A percentile compares a stretch with the other conserved stretches of the same genome.
These are phyloP conservation scores for Siderastrea radians DNA, from an alignment of 92 coral and sea anemone species.

Conservation along the genomic window DNA sequence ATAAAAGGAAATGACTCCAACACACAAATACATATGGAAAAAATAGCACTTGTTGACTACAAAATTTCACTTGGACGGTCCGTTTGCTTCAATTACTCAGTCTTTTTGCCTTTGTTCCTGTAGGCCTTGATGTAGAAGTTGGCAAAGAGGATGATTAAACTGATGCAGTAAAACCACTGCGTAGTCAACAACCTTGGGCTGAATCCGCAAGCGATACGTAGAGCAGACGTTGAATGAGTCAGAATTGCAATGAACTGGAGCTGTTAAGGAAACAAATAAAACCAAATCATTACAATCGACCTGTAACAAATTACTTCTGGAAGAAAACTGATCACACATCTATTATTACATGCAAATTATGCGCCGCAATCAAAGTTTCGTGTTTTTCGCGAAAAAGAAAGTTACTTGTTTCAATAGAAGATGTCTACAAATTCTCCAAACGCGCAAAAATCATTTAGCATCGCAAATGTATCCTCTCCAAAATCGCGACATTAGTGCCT, in stretches of 20 bases:
- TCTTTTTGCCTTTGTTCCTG: constrained; percentile 35
- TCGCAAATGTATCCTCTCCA: too few species aligned
- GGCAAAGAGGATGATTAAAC: constrained; percentile 75
- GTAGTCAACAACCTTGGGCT: constrained; percentile 34
- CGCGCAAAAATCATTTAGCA: too few species aligned
- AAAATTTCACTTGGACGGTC: background rate
- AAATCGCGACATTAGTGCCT: too few species aligned
- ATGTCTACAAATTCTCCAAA: too few species aligned
- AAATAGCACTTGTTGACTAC: background rate
- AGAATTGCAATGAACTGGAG: constrained; percentile 47
- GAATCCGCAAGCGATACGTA: constrained; percentile 52
- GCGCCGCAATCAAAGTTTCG: too few species aligned
- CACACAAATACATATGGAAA: background rate
- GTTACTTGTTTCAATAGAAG: too few species aligned
- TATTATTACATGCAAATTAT: too few species aligned
- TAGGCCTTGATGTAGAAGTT: constrained; percentile 86
- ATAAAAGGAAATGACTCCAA: background rate
- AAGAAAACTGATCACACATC: too few species aligned
- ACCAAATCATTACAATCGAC: too few species aligned
- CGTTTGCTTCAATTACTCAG: background rate
- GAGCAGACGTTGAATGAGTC: constrained; percentile 30
- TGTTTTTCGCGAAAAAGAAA: too few species aligned
- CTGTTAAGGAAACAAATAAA: constrained; percentile 44
- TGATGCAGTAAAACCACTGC: constrained; percentile 70
- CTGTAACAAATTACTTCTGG: too few species aligned